Evolutionary conservation across 2,113 vertebrate genomes (phyloP).

Genomic region (Hassar affinis): DNA sequence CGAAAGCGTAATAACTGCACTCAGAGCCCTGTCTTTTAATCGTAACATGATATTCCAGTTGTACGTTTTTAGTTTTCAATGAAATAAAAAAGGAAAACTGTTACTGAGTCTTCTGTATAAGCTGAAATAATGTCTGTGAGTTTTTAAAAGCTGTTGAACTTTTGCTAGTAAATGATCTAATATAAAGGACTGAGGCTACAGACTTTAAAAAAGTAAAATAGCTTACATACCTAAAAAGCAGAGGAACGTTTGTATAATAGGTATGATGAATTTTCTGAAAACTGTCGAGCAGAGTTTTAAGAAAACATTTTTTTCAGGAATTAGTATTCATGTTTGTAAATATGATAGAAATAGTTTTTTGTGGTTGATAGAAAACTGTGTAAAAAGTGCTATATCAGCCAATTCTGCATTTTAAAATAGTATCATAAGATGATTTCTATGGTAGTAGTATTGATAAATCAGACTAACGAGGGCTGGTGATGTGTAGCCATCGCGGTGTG

Average conservation of each 20-base stretch:
- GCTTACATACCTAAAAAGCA: not conserved
- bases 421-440: not conserved
- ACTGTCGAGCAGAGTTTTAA: not conserved
- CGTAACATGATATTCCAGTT: not conserved
- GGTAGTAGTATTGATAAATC: not conserved
- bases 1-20: not conserved
- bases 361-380: not conserved
- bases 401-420: not conserved
- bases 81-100: not conserved
- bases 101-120: not conserved
- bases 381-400: not conserved
- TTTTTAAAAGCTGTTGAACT: not conserved
- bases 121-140: not conserved
- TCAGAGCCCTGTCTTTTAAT: not conserved
- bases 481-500: not conserved
- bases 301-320: not conserved
- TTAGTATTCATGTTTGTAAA: not conserved
- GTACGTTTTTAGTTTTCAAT: not conserved
- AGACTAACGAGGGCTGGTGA: not conserved
- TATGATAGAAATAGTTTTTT: not conserved
- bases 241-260: not conserved
- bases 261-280: not conserved
- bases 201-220: not conserved
- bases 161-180: not conserved
- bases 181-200: not conserved